Evolutionary conservation across 2,113 vertebrate species (phyloP), one percentile per base, ranked within the genome.

Genomic region (Crotalus tigris): DNA sequence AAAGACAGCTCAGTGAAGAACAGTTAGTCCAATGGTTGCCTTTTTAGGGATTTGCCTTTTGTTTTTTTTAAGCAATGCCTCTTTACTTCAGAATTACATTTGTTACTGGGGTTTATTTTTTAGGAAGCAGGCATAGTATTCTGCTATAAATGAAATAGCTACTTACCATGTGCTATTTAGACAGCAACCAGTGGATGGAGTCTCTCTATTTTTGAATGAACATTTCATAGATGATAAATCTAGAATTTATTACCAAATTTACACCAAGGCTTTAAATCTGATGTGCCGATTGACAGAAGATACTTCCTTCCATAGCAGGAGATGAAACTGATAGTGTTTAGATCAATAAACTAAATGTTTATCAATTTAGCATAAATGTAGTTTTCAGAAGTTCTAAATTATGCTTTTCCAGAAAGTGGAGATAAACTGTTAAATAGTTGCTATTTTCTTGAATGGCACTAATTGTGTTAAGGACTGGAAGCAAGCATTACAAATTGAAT

Each of bases 351-450:
- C 94, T 95, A 61, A 88, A 93, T 94, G 94, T 91, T 93, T 94
- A 96, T 95, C 89, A 94, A 90, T 93, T 96, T 94, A 95, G 92
- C 21, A 7, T 93, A 93, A 91, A 57, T 57, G 29, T 0, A 26
- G 29, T 90, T 94, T 93, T 95, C 94, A 96, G 94, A 96, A 95
- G 81, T 92, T 95, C 93, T 95, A 92, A 95, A 96, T 97, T 95
- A 96, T 93, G 61, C 90, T 92, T 85, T 3, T 7, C 5, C 23
- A 81, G 19, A 89, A 81, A 23, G 33, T 0, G 85, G 90, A 92
- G 88, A 95, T 94, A 91, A 59, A 92, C 90, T 94, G n/a, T 57
- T 89, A n/a, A 91, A 93, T 91, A 92, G 92, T 86, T 94, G 87
- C 90, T 92, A 87, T 90, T 86, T 92, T 33, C 64, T 94, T 92